These are phyloP conservation scores for Hydraecia micacea DNA, from an alignment of 2,888 invertebrate genomes.

Conservation along the genomic window DNA sequence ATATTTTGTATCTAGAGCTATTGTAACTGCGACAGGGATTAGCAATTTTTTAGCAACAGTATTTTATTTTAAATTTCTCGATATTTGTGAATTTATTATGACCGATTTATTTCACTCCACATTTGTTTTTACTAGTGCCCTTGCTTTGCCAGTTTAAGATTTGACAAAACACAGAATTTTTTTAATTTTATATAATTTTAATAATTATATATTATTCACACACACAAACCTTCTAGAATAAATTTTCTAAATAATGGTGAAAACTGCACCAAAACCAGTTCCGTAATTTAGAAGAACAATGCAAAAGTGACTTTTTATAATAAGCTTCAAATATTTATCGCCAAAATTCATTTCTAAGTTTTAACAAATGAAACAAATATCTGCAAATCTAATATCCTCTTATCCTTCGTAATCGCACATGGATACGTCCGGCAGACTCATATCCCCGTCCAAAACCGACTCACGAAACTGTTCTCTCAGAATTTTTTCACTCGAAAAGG, in stretches of 20 bases:
- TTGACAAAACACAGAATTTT: not conserved
- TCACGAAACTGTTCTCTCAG: conserved; percentile 59
- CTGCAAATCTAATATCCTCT: not conserved
- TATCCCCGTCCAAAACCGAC: conserved; percentile 30
- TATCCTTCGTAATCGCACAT: conserved; percentile 1
- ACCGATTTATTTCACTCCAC: no score
- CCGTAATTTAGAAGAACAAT: not conserved
- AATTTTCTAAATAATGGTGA: not conserved
- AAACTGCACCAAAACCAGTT: not conserved
- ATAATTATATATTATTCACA: no score
- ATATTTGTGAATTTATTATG: not conserved
- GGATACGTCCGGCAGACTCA: conserved; percentile 15
- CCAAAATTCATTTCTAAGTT: not conserved
- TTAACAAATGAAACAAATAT: conserved; percentile 4
- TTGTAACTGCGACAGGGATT: no score
- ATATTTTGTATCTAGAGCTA: not conserved
- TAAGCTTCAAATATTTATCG: not conserved
- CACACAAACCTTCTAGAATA: not conserved
- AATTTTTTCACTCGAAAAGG: conserved; percentile 77
- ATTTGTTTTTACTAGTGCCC: no score
- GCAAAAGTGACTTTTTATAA: not conserved
- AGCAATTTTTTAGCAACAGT: no score
- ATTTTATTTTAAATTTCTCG: not conserved
- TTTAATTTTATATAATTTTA: not conserved
- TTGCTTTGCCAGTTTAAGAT: not conserved